A percentile compares a stretch with the other conserved stretches of the same genome.
Conservation (phyloP, 2,797 vertebrate species). For the Myiotriccus ornatus region DNA sequence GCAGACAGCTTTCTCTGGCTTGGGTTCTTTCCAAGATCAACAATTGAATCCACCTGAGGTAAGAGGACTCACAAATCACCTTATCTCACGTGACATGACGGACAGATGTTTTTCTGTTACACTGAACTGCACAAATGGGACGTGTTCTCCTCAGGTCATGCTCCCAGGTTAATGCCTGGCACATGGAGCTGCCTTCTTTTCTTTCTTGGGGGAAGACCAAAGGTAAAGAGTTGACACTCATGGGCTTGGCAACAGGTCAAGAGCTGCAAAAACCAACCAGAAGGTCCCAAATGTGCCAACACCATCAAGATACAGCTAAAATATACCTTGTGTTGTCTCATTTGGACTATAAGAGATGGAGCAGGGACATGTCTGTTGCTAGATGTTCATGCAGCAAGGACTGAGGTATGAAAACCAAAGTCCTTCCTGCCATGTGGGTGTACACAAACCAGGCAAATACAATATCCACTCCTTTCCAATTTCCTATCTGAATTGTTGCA, state of each 20-base stretch:
- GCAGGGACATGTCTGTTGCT: background rate
- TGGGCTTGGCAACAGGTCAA: background rate
- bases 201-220: background rate
- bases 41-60: slow-evolving; percentile 61
- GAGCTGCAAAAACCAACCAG: background rate
- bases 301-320: background rate
- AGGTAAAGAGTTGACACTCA: background rate
- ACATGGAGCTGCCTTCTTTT: background rate
- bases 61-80: slow-evolving; percentile 22
- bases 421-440: background rate
- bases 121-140: slow-evolving; percentile 19
- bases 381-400: background rate
- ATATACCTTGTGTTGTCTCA: background rate
- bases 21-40: slow-evolving; percentile 45
- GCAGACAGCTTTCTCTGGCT: background rate
- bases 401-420: background rate
- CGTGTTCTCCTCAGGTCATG: background rate
- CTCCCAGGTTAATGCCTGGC: slow-evolving; percentile 9
- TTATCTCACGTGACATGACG: background rate
- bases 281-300: background rate
- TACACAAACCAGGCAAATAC: background rate
- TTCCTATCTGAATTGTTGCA: background rate
- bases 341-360: background rate
- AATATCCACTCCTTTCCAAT: background rate
- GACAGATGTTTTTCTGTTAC: slow-evolving; percentile 41